Conservation (phyloP, 1,140 invertebrate genomes). For the Nephila pilipes region DNA sequence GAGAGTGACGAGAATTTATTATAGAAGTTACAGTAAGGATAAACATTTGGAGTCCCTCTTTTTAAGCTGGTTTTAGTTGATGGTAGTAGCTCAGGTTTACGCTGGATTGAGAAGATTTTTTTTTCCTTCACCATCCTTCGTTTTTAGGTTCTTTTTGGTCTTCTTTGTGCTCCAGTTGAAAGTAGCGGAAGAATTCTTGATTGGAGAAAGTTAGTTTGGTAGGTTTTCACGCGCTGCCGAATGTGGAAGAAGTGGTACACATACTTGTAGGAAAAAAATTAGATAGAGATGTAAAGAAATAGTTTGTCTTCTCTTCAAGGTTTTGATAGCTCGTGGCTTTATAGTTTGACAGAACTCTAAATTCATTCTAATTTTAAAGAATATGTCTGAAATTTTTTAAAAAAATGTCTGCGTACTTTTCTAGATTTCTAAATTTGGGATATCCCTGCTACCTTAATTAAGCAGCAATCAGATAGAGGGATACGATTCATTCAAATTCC, state of each 20-base stretch:
- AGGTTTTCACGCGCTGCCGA: constrained; percentile 8
- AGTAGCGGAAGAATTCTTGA: constrained; percentile 49
- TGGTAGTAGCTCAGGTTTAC: constrained; percentile 67
- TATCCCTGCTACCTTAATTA: too few species aligned
- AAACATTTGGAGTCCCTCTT: constrained; percentile 68
- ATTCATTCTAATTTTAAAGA: too few species aligned
- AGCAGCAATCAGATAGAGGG: too few species aligned
- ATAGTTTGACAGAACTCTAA: too few species aligned
- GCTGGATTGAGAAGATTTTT: constrained; percentile 36
- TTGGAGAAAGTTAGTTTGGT: constrained; percentile 40
- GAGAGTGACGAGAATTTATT: constrained; percentile 73
- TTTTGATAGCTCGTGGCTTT: not conserved
- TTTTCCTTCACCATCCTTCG: not conserved
- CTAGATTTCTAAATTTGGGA: too few species aligned
- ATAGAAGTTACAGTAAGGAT: constrained; percentile 72
- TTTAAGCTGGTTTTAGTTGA: constrained; percentile 71
- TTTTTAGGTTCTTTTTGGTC: not conserved
- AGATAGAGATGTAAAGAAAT: not conserved
- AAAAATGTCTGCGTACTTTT: too few species aligned
- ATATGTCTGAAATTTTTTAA: too few species aligned
- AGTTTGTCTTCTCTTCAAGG: not conserved
- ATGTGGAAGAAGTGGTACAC: not conserved
- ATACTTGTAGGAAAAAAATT: not conserved
- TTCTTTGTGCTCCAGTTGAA: constrained; percentile 20
- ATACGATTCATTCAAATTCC: too few species aligned